Conservation (phyloP, 2,113 vertebrate species). For the Suncus etruscus region DNA sequence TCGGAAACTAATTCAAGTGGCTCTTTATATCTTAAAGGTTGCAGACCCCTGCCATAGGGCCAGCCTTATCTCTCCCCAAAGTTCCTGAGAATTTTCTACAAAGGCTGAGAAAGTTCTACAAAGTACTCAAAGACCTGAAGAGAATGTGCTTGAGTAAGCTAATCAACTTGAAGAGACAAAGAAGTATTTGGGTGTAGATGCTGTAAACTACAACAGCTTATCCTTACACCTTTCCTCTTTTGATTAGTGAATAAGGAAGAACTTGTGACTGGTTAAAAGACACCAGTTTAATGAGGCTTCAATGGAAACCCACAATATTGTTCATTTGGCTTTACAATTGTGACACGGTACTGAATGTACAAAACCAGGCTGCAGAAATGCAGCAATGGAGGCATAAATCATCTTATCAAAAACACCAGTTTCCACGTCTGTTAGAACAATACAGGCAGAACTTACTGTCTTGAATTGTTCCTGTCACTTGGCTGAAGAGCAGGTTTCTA, state of each 20-base stretch:
- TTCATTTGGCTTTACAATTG: neutral
- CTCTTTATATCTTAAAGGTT: too few species aligned
- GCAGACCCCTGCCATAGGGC: too few species aligned
- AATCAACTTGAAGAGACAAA: too few species aligned
- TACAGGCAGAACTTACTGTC: neutral
- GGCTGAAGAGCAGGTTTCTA: neutral
- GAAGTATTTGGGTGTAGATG: neutral
- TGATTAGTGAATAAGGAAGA: neutral
- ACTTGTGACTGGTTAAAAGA: neutral
- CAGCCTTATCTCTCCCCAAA: neutral
- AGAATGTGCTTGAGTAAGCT: neutral
- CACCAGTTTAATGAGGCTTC: neutral
- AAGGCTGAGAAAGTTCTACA: neutral
- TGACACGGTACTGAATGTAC: neutral
- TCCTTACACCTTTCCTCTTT: neutral
- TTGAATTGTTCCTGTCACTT: neutral
- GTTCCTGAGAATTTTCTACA: neutral
- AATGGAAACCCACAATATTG: neutral
- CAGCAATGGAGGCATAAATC: neutral
- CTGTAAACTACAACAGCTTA: neutral
- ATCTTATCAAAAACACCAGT: neutral
- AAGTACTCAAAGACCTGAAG: neutral
- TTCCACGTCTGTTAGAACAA: neutral
- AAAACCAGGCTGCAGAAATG: neutral
- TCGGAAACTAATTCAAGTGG: too few species aligned